phyloP scores from a whole-genome alignment of 2,797 vertebrate genomes.

The Leuciscus waleckii region DNA sequence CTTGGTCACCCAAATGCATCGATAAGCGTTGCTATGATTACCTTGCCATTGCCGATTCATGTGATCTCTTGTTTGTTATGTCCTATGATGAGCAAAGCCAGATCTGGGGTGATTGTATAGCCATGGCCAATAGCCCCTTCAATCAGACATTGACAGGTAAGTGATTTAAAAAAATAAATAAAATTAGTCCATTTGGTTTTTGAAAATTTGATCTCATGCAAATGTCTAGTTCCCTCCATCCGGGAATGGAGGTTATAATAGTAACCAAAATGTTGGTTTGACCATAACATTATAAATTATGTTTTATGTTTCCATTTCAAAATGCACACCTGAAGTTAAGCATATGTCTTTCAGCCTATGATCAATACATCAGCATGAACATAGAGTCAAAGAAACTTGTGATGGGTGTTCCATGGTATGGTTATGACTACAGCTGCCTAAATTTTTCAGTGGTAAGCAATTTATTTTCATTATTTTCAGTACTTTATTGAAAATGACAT shows the following conservation, averaged over 20 bases:
- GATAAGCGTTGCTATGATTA: constrained; percentile 94
- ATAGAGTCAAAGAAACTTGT: constrained; percentile 89
- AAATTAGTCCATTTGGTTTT: not conserved
- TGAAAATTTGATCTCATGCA: not conserved
- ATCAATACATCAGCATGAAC: constrained; percentile 83
- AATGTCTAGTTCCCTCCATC: not conserved
- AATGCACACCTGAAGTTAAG: not conserved
- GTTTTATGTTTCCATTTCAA: not conserved
- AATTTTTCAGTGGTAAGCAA: constrained; percentile 81
- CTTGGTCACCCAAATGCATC: constrained; percentile 90
- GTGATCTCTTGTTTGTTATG: constrained; percentile 97
- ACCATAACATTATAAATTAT: not conserved
- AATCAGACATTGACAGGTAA: constrained; percentile 86
- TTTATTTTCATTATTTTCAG: not conserved
- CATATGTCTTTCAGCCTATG: constrained; percentile 81
- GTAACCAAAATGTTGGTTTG: not conserved
- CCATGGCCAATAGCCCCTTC: constrained; percentile 91
- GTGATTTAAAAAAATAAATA: constrained; percentile 41
- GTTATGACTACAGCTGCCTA: constrained; percentile 92
- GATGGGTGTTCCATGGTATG: constrained; percentile 98
- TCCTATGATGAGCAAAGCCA: constrained; percentile 96
- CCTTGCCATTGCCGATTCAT: constrained; percentile 85
- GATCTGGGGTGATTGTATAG: constrained; percentile 87
- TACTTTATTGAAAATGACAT: not conserved
- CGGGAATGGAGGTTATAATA: not conserved